These are phyloP conservation scores for Fukomys damarensis DNA, from an alignment of 2,113 vertebrate species.

Conservation along the genomic window DNA sequence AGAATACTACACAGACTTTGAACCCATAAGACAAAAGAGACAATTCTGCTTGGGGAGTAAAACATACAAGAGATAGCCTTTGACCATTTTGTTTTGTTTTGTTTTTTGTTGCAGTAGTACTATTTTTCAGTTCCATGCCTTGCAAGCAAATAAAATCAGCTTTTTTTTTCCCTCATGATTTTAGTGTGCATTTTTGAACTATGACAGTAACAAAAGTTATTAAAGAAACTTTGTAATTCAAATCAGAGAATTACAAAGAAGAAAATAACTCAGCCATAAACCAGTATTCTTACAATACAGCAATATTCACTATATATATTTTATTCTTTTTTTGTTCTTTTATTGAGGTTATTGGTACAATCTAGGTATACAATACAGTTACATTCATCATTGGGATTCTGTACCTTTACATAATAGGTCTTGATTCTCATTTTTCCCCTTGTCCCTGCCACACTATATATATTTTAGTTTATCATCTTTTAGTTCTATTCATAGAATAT, in stretches of 20 bases:
- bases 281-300: not conserved
- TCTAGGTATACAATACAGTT: no score
- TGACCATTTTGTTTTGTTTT: not conserved
- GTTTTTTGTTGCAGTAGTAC: not conserved
- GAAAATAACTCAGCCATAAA: constrained; percentile 1
- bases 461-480: constrained; percentile 57
- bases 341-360: no score
- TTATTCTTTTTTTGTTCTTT: no score
- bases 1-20: not conserved
- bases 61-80: not conserved
- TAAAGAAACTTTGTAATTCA: constrained; percentile 48
- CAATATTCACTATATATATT: constrained; percentile 28
- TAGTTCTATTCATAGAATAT: constrained; percentile 32
- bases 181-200: constrained; percentile 33
- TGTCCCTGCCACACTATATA: no score
- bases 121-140: constrained; percentile 34
- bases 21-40: constrained; percentile 11
- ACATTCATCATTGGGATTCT: no score
- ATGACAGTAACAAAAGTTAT: constrained; percentile 56
- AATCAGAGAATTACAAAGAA: constrained; percentile 48
- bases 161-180: not conserved
- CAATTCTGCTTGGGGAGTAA: not conserved
- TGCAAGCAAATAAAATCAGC: constrained; percentile 41
- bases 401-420: no score
- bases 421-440: no score